Evolutionary conservation across 2,113 vertebrate species (phyloP), one percentile per base, ranked within the genome.

Genomic region (Cottus gobio): DNA sequence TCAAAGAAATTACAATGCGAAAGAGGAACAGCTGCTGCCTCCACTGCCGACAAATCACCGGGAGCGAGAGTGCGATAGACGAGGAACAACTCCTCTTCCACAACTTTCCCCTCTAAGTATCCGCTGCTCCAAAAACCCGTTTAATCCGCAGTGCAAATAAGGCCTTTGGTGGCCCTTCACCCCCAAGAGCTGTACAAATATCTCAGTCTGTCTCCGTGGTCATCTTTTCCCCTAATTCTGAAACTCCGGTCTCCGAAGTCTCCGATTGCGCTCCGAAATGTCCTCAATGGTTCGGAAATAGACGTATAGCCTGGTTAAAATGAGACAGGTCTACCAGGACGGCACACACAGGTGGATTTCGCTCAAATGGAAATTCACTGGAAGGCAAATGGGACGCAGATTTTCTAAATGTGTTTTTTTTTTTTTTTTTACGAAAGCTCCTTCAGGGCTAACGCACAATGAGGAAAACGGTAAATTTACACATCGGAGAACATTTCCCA

Each of bases 1-100:
- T 94, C 90, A 91, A 90, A 93, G 89, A 90, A 88, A 91, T 91
- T 86, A 92, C 84, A 83, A 86, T 83, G 89, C 85, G 89, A 90
- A 89, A 90, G 76, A 90, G 76, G 86, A 93, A 88, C 92, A 93
- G 91, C 90, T 93, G 92, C 91, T 90, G 67, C 91, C 82, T 92
- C 84, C 76, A 68, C 85, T 82, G 89, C 90, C 90, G 90, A 93
- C 89, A 91, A 93, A 93, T 90, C 88, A 90, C 81, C 71, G 63
- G 37, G 82, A 87, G 90, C 67, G 42, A 62, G 63, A n/a, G n/a
- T n/a, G n/a, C n/a, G n/a, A n/a, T n/a, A n/a, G n/a, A n/a, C n/a
- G n/a, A n/a, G n/a, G n/a, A n/a, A n/a, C n/a, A n/a, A n/a, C n/a
- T n/a, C n/a, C 71, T 44, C 57, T 83, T 79, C 11, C 36, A 79